Evolutionary conservation across 2,888 invertebrate species (phyloP).

Genomic region (Salpingus planirostris): DNA sequence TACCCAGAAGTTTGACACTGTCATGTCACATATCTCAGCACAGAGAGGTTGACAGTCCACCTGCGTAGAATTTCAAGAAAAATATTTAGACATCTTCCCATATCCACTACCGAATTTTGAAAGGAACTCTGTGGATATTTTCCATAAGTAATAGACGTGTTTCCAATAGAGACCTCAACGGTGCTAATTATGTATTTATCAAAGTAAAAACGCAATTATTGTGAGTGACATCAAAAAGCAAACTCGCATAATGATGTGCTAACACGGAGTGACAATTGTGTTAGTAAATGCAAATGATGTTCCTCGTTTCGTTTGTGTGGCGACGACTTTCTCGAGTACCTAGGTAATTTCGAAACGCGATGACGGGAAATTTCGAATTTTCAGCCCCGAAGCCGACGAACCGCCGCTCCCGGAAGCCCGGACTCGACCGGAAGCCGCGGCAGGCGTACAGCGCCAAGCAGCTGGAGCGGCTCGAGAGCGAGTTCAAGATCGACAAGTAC

Average conservation of each 20-base stretch:
- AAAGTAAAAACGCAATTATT: slow-evolving; percentile 11
- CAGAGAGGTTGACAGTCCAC: slow-evolving; percentile 10
- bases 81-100: slow-evolving; percentile 5
- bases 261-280: slow-evolving; percentile 11
- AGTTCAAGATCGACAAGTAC: slow-evolving; percentile 94
- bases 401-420: slow-evolving; percentile 75
- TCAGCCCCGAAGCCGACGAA: slow-evolving; percentile 72
- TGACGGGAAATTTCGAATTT: no score
- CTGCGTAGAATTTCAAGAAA: slow-evolving; percentile 11
- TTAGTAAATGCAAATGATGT: slow-evolving; percentile 4
- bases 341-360: no score
- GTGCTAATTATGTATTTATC: slow-evolving; percentile 3
- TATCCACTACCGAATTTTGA: slow-evolving; percentile 6
- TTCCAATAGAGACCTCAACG: no score
- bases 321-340: no score
- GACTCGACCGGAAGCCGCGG: slow-evolving; percentile 86
- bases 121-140: no score
- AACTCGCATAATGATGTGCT: slow-evolving; percentile 12
- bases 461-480: slow-evolving; percentile 80
- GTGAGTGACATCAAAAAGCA: slow-evolving; percentile 15
- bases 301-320: no score
- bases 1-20: slow-evolving; percentile 25
- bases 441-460: slow-evolving; percentile 96
- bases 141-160: no score
- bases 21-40: slow-evolving; percentile 20